Conservation (phyloP, 2,888 invertebrate species). For the Athripsodes cinereus region DNA sequence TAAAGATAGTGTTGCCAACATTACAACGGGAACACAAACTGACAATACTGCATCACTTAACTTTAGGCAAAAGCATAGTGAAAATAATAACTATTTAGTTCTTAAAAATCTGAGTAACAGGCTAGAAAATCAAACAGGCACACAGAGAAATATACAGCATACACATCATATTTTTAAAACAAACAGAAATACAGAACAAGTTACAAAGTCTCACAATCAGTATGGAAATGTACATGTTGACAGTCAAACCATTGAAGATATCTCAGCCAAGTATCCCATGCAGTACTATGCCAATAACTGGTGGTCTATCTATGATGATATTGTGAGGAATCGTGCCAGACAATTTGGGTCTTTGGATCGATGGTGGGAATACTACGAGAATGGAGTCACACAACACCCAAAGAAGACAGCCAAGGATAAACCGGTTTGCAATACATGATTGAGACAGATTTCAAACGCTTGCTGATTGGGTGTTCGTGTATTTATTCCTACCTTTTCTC, state of each 20-base stretch:
- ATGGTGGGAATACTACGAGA: slow-evolving; percentile 48
- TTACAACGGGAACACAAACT: slow-evolving; percentile 3
- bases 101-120: not conserved
- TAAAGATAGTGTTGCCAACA: not conserved
- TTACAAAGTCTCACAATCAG: not conserved
- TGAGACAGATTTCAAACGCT: slow-evolving; percentile 14
- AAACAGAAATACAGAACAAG: not conserved
- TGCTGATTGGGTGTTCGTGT: slow-evolving; percentile 17
- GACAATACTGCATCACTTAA: not conserved
- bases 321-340: slow-evolving; percentile 41
- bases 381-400: slow-evolving; percentile 29
- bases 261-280: slow-evolving; percentile 42
- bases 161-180: not conserved
- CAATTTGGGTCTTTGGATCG: slow-evolving; percentile 48
- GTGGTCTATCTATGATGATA: slow-evolving; percentile 48
- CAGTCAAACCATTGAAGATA: slow-evolving; percentile 31
- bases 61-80: not conserved
- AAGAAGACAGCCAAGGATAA: not conserved
- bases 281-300: slow-evolving; percentile 50
- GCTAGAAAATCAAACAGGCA: not conserved
- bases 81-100: no score
- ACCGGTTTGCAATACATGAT: slow-evolving; percentile 19
- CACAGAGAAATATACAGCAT: not conserved
- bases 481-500: not conserved
- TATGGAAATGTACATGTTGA: no score